Conservation (phyloP, 1,140 invertebrate genomes). For the Trichoplusia ni region DNA sequence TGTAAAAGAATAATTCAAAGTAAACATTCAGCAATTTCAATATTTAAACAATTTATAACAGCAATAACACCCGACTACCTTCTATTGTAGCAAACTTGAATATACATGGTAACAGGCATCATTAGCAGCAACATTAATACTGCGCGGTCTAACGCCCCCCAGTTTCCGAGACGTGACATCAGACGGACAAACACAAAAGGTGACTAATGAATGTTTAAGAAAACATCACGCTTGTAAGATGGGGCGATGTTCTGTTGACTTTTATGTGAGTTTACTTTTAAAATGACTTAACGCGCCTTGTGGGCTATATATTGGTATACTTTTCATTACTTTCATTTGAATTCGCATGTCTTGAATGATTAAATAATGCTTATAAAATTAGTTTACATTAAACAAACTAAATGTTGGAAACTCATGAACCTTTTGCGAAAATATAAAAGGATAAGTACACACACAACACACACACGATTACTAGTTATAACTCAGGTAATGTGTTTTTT, state of each 20-base stretch:
- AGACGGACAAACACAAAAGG: slow-evolving; percentile 21
- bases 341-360: too few species aligned
- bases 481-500: too few species aligned
- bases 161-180: slow-evolving; percentile 31
- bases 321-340: too few species aligned
- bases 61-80: background rate
- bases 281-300: too few species aligned
- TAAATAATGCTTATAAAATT: too few species aligned
- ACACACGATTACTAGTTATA: too few species aligned
- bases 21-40: background rate
- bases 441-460: too few species aligned
- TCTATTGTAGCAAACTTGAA: background rate
- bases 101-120: slow-evolving; percentile 22
- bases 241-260: slow-evolving; percentile 24
- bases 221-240: slow-evolving; percentile 14
- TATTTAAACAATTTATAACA: background rate
- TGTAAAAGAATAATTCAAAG: too few species aligned
- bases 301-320: too few species aligned
- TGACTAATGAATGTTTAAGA: slow-evolving; percentile 38
- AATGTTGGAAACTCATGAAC: too few species aligned
- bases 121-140: slow-evolving; percentile 34
- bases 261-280: slow-evolving; percentile 14
- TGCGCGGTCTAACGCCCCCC: slow-evolving; percentile 19
- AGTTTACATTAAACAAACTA: too few species aligned
- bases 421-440: too few species aligned